phyloP scores from a whole-genome alignment of 2,797 vertebrate genomes.

The Parotocinclus haroldoi region DNA sequence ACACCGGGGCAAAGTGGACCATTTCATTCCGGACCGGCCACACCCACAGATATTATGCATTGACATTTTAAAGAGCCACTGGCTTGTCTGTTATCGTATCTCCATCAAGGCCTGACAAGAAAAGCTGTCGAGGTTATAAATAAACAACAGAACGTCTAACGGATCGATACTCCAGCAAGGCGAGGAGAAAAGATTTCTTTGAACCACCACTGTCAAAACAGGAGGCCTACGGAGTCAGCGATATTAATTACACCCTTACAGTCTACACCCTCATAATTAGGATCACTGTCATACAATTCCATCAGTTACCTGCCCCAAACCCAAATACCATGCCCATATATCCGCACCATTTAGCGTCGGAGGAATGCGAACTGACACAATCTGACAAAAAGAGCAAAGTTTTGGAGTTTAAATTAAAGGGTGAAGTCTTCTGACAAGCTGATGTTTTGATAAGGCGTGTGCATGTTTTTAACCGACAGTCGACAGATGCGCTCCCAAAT shows the following conservation, averaged over 20 bases:
- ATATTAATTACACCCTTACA: constrained; percentile 48
- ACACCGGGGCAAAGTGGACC: constrained; percentile 33
- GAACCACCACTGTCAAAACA: constrained; percentile 43
- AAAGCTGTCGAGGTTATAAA: constrained; percentile 27
- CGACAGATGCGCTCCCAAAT: constrained; percentile 10
- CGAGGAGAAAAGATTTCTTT: neutral
- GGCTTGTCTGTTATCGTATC: constrained; percentile 42
- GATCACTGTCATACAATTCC: constrained; percentile 22
- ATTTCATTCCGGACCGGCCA: constrained; percentile 37
- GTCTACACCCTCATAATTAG: constrained; percentile 45
- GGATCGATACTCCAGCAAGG: constrained; percentile 33
- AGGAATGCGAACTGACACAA: constrained; percentile 21
- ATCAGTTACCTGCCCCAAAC: constrained; percentile 1
- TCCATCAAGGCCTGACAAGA: constrained; percentile 32
- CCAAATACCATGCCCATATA: neutral
- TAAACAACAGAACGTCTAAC: constrained; percentile 40
- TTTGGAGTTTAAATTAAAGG: constrained; percentile 20
- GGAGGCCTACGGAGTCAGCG: constrained; percentile 14
- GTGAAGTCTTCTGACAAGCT: constrained; percentile 5
- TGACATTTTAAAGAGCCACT: constrained; percentile 28
- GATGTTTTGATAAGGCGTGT: constrained; percentile 11
- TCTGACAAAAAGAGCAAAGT: constrained; percentile 15
- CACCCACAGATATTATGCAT: constrained; percentile 20
- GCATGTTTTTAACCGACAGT: neutral
- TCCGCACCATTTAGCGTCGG: constrained; percentile 1